Percentiles rank a stretch among this genome's conserved stretches.
Conservation (phyloP, 1,140 invertebrate species). For the Cecropterus lyciades region DNA sequence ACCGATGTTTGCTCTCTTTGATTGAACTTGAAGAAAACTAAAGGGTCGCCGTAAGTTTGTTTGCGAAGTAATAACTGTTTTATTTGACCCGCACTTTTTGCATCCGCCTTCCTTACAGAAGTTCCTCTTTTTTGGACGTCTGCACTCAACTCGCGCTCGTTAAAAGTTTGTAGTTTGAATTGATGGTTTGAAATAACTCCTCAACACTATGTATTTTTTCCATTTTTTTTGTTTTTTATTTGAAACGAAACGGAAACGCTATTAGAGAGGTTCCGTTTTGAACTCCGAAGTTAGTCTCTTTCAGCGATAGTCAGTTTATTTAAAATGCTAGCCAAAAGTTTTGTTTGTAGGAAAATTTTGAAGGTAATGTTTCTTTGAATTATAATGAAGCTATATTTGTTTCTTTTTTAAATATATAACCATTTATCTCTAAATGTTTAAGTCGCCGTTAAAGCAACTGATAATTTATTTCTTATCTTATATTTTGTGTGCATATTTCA, state of each 20-base stretch:
- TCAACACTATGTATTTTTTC: conserved; percentile 33
- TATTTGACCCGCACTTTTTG: conserved; percentile 53
- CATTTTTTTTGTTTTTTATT: conserved; percentile 37
- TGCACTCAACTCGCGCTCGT: conserved; percentile 63
- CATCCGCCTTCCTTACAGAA: conserved; percentile 42
- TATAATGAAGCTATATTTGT: too few species aligned
- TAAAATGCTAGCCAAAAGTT: too few species aligned
- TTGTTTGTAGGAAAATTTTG: too few species aligned
- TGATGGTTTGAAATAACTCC: conserved; percentile 37
- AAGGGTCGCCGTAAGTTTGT: conserved; percentile 65
- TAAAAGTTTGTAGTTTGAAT: conserved; percentile 64
- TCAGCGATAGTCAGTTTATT: not conserved
- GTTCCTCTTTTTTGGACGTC: conserved; percentile 51
- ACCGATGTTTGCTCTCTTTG: conserved; percentile 75
- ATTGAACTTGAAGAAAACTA: conserved; percentile 75
- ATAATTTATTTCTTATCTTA: too few species aligned
- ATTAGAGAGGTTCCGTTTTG: conserved; percentile 12
- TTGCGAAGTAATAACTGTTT: conserved; percentile 69
- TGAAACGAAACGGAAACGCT: conserved; percentile 29
- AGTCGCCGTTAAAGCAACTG: too few species aligned
- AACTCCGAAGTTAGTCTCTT: conserved; percentile 1
- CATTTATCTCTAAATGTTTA: not conserved
- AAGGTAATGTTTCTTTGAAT: too few species aligned
- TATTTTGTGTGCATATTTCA: too few species aligned
- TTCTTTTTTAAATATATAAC: too few species aligned